A percentile compares a stretch with the other conserved stretches of the same genome.
Evolutionary conservation across 1,140 invertebrate genomes (phyloP).

Genomic region (Triops cancriformis): DNA sequence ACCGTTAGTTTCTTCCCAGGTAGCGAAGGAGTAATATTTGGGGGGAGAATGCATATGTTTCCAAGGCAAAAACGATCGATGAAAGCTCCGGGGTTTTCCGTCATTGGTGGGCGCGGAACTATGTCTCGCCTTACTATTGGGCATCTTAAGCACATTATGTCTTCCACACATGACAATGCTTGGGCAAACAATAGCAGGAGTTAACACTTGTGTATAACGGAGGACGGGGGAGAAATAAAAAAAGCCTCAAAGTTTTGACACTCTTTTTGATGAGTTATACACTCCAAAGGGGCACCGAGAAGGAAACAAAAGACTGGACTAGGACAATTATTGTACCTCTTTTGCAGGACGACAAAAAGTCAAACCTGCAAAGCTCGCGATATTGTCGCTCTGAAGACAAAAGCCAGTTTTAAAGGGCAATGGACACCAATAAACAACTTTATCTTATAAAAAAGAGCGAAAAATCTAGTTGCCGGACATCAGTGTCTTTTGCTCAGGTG

Average conservation of each 20-base stretch:
- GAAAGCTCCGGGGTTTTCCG: neutral
- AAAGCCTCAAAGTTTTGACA: neutral
- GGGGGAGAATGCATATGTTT: neutral
- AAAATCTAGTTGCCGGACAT: too few relatives aligned
- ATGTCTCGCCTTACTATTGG: constrained; percentile 10
- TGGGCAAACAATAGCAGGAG: neutral
- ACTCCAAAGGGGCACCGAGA: too few relatives aligned
- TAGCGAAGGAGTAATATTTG: neutral
- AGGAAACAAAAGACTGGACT: too few relatives aligned
- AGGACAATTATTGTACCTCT: too few relatives aligned
- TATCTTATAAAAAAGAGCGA: too few relatives aligned
- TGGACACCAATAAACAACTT: too few relatives aligned
- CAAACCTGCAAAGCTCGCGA: too few relatives aligned
- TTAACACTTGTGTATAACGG: neutral
- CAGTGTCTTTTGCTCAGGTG: too few relatives aligned
- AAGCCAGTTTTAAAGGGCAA: too few relatives aligned
- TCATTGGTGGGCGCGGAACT: neutral
- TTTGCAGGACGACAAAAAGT: too few relatives aligned
- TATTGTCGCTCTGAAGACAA: too few relatives aligned
- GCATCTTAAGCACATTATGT: constrained; percentile 11
- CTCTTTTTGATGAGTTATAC: neutral
- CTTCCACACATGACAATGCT: constrained; percentile 10
- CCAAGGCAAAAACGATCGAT: constrained; percentile 9
- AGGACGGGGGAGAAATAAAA: neutral
- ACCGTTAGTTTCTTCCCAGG: neutral